Conservation (phyloP, 1,140 invertebrate genomes). For the Lasioglossum baleicum region DNA sequence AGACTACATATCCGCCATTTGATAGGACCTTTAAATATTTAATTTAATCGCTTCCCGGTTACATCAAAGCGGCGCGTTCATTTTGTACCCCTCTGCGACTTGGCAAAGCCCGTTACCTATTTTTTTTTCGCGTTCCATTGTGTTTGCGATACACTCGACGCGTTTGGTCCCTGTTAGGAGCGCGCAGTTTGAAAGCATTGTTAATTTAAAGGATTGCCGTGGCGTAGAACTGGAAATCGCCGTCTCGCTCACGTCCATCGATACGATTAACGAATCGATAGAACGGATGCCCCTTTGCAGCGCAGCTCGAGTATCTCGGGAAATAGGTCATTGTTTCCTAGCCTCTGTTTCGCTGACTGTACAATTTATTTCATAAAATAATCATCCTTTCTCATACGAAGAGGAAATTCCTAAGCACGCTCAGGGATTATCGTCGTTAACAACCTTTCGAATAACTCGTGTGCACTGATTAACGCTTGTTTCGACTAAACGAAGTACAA, state of each 20-base stretch:
- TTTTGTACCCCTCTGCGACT: background rate
- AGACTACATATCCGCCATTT: background rate
- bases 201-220: conserved; percentile 21
- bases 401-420: too few relatives aligned
- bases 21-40: conserved; percentile 4
- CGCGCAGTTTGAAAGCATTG: background rate
- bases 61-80: background rate
- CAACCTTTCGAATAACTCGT: too few relatives aligned
- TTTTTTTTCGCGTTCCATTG: background rate
- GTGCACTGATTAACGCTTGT: too few relatives aligned
- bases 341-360: background rate
- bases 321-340: background rate
- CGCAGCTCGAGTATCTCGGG: background rate
- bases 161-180: background rate
- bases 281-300: background rate
- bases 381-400: too few relatives aligned
- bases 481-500: too few relatives aligned
- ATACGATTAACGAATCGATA: conserved; percentile 5
- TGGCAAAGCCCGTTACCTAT: background rate
- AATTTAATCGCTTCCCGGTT: conserved; percentile 10
- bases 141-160: conserved; percentile 21
- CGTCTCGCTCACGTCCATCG: background rate
- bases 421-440: too few relatives aligned
- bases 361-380: too few relatives aligned
- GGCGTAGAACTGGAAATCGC: background rate